Evolutionary conservation across 2,113 vertebrate species (phyloP).

Genomic region (Rafetus swinhoei): DNA sequence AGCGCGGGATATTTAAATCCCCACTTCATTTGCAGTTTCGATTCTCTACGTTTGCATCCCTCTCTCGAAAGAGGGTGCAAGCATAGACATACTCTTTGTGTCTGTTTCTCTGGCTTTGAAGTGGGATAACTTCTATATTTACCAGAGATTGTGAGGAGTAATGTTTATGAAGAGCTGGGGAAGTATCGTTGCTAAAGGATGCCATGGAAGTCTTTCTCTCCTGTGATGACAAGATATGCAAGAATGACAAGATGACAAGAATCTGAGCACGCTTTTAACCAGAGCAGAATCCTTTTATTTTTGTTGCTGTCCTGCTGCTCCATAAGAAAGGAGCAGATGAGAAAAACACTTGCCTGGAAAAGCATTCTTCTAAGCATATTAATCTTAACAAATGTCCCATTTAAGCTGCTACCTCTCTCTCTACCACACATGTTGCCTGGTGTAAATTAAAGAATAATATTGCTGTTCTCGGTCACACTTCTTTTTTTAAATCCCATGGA

Average conservation of each 20-base stretch:
- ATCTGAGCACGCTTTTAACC: neutral
- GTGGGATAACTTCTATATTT: neutral
- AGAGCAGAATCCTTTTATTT: neutral
- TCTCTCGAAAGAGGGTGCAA: too few relatives aligned
- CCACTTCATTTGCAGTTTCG: too few relatives aligned
- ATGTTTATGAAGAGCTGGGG: neutral
- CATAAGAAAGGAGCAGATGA: neutral
- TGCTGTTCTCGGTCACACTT: too few relatives aligned
- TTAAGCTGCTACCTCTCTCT: too few relatives aligned
- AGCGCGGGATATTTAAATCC: too few relatives aligned
- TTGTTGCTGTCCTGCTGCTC: neutral
- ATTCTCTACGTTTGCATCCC: too few relatives aligned
- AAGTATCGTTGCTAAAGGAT: neutral
- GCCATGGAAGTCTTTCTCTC: neutral
- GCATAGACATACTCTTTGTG: neutral
- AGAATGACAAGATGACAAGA: too few relatives aligned
- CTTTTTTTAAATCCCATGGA: neutral
- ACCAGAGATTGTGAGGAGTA: neutral
- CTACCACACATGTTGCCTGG: too few relatives aligned
- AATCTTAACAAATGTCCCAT: too few relatives aligned
- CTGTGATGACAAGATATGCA: neutral
- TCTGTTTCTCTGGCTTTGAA: neutral
- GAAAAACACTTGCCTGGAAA: neutral
- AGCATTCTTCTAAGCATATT: too few relatives aligned
- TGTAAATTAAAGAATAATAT: too few relatives aligned